Base-by-base conservation (phyloP, 2,888 invertebrate genomes). In the Amiota communis region DNA sequence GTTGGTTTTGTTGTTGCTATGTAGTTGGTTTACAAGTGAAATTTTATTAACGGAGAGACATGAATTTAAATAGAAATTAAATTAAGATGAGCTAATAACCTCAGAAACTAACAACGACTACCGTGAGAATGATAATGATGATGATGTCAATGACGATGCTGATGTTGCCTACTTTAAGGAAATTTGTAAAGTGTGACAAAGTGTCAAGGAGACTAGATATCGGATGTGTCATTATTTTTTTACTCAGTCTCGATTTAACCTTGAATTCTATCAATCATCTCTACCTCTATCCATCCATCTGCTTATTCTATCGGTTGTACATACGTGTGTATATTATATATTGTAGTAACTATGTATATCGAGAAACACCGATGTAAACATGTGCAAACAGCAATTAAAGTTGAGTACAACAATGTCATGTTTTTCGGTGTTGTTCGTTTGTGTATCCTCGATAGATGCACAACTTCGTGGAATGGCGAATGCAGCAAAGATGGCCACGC, bases 1-100 rank as follows among this genome's bases (percentile, higher is more conserved):
- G 13, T 12, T 51, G n/a, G 1, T 51, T 4, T n/a, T 53, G 53
- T 53, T 53, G 13, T n/a, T 12, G 53, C 53, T 53, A 8, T 15
- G 13, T 15, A 53, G 53, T 53, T 36, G 36, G 6, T 4, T 15
- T 53, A n/a, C 53, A 53, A 53, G 53, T 15, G 53, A 53, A 53
- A 59, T 59, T 59, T 48, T 72, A 77, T 85, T 80, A 80, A 84
- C 78, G 23, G 13, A 68, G 53, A 68, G 79, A 80, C 79, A 86
- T 83, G 83, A 83, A 83, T 83, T 86, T 83, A 83, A 86, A 83
- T 83, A 83, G 83, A 77, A 83, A 83, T 83, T 83, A 83, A 83
- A 86, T 78, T 86, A 80, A 83, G 83, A 86, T 85, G 83, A 83
- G 85, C 74, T 69, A 67, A 65, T 68, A 67, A 47, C 6, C n/a